A percentile compares a stretch with the other conserved stretches of the same genome.
Evolutionary conservation across 2,888 invertebrate species (phyloP).

Genomic region (Ecliptopera silaceata): DNA sequence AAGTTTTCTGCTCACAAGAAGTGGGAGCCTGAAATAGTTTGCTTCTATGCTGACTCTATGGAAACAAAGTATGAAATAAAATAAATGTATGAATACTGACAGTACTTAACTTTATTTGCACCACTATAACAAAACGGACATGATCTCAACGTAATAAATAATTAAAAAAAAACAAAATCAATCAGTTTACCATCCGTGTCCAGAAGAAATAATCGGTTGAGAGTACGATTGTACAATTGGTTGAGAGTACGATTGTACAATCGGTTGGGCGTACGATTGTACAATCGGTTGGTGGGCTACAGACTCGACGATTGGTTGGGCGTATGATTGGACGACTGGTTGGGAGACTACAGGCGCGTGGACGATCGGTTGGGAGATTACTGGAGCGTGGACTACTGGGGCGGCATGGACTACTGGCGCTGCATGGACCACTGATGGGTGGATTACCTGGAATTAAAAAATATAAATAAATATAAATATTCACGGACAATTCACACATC

Average conservation of each 20-base stretch:
- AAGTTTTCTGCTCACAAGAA: no score
- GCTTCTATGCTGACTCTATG: no score
- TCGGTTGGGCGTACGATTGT: conserved; percentile 51
- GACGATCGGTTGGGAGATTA: conserved; percentile 48
- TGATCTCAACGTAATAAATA: conserved; percentile 66
- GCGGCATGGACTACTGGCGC: conserved; percentile 35
- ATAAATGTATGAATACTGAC: conserved; percentile 50
- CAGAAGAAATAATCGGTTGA: conserved; percentile 51
- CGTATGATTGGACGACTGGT: conserved; percentile 47
- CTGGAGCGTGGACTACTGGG: conserved; percentile 27
- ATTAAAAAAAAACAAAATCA: conserved; percentile 39
- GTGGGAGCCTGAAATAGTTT: no score
- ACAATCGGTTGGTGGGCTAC: conserved; percentile 32
- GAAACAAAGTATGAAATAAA: conserved; percentile 19
- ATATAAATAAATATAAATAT: not conserved
- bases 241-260: conserved; percentile 55
- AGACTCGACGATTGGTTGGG: conserved; percentile 54
- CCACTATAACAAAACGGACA: conserved; percentile 62
- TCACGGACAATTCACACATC: not conserved
- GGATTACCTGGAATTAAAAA: conserved; percentile 48
- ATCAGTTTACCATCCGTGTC: conserved; percentile 72
- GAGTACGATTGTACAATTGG: conserved; percentile 54
- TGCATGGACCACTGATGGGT: conserved; percentile 43
- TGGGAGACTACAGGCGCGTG: conserved; percentile 53
- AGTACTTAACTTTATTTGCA: conserved; percentile 57